Percentiles rank a stretch among this genome's conserved stretches.
These are phyloP conservation scores for Cheirogaleus major DNA, from an alignment of 2,797 vertebrate genomes.

Conservation along the genomic window DNA sequence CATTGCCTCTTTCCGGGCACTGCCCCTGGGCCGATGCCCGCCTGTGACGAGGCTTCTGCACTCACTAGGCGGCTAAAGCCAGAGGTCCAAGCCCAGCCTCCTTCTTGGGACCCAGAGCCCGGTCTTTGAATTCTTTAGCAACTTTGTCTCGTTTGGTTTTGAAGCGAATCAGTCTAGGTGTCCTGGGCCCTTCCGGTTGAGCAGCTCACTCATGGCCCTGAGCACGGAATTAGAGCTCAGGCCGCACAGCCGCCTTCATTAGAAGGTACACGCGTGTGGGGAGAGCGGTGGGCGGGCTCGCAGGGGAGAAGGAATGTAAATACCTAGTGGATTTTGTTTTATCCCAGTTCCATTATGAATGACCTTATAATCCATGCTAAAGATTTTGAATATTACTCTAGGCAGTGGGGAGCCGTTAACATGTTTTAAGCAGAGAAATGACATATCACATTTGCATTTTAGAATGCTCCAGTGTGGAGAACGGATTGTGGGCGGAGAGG, in stretches of 20 bases:
- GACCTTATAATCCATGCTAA: background rate
- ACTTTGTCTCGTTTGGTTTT: background rate
- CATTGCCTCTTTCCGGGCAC: accelerated
- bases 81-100: background rate
- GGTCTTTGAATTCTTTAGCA: background rate
- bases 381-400: background rate
- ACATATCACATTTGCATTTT: background rate
- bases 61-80: background rate
- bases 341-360: slow-evolving; percentile 26
- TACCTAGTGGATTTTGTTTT: background rate
- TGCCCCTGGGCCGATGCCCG: background rate
- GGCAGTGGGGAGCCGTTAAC: slow-evolving; percentile 14
- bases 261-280: accelerated
- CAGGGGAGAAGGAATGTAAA: background rate
- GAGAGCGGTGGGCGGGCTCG: accelerated
- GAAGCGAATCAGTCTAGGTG: accelerated
- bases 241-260: background rate
- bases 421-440: background rate
- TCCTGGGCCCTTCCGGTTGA: background rate
- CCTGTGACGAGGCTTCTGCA: accelerated
- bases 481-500: background rate
- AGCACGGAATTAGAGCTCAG: background rate
- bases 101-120: background rate
- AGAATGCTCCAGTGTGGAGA: background rate
- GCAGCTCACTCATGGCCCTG: background rate